Evolutionary conservation across 2,888 invertebrate genomes (phyloP).

Genomic region (Auanema sp.): DNA sequence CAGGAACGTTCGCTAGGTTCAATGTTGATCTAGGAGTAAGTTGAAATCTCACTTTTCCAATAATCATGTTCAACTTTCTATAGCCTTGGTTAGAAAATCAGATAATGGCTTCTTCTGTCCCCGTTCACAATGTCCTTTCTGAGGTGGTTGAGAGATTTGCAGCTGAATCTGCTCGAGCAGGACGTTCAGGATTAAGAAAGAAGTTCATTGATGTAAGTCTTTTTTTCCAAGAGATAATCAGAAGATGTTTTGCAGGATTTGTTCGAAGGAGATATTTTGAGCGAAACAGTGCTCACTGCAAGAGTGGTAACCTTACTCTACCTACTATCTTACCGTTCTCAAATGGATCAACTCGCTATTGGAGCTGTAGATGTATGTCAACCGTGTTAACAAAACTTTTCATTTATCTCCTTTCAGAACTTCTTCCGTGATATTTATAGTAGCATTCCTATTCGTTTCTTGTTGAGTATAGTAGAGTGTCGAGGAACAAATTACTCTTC

Average conservation of each 20-base stretch:
- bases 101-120: conserved; percentile 13
- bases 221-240: neutral
- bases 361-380: conserved; percentile 2
- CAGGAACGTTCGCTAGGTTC: conserved; percentile 17
- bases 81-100: conserved; percentile 30
- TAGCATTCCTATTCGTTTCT: conserved; percentile 36
- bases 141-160: conserved; percentile 27
- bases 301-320: conserved; percentile 26
- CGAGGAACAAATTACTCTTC: conserved; percentile 20
- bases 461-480: conserved; percentile 35
- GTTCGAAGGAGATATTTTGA: conserved; percentile 28
- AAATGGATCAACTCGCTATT: conserved; percentile 16
- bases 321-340: conserved; percentile 28
- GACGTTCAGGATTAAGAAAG: conserved; percentile 9
- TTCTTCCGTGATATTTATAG: conserved; percentile 27
- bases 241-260: conserved; percentile 20
- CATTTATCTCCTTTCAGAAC: conserved; percentile 14
- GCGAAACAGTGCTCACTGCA: conserved; percentile 18
- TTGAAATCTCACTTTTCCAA: neutral
- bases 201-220: conserved; percentile 12
- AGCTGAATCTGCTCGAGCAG: conserved; percentile 2
- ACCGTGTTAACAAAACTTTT: neutral
- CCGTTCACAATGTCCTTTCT: conserved; percentile 22
- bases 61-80: neutral
- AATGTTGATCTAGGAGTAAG: conserved; percentile 14